Conservation (phyloP, 2,797 vertebrate genomes). For the Podarcis siculus region DNA sequence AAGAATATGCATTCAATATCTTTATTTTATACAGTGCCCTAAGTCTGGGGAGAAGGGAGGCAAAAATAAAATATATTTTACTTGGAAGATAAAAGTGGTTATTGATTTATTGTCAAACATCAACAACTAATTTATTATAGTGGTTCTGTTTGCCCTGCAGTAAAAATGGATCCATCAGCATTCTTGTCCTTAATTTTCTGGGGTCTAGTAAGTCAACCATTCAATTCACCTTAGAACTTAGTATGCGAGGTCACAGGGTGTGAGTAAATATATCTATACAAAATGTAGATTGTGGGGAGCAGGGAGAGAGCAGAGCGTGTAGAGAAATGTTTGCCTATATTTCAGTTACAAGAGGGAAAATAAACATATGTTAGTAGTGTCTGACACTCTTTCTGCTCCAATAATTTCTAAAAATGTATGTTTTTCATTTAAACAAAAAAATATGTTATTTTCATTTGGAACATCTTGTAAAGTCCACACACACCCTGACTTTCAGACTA, state of each 20-base stretch:
- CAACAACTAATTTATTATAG: conserved; percentile 75
- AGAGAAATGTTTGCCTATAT: conserved; percentile 72
- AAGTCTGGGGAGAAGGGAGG: conserved; percentile 41
- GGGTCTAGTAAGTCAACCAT: conserved; percentile 64
- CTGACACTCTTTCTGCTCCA: conserved; percentile 80
- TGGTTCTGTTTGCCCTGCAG: conserved; percentile 68
- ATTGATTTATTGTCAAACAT: conserved; percentile 77
- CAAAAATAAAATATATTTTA: conserved; percentile 75
- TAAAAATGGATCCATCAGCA: conserved; percentile 69
- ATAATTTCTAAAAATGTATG: conserved; percentile 73
- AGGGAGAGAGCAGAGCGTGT: not conserved
- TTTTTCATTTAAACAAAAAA: conserved; percentile 75
- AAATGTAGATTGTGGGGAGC: conserved; percentile 61
- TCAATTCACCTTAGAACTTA: conserved; percentile 69
- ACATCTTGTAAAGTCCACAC: conserved; percentile 45
- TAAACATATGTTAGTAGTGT: conserved; percentile 81
- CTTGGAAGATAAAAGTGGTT: conserved; percentile 75
- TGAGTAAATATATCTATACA: conserved; percentile 73
- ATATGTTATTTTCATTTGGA: conserved; percentile 64
- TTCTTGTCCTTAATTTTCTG: conserved; percentile 66
- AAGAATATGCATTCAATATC: conserved; percentile 64
- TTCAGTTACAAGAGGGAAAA: conserved; percentile 76
- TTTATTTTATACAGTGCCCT: conserved; percentile 63
- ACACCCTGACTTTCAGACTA: conserved; percentile 46
- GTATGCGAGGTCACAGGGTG: conserved; percentile 58